Conservation (phyloP, 2,888 invertebrate genomes). For the Protonemura montana region DNA sequence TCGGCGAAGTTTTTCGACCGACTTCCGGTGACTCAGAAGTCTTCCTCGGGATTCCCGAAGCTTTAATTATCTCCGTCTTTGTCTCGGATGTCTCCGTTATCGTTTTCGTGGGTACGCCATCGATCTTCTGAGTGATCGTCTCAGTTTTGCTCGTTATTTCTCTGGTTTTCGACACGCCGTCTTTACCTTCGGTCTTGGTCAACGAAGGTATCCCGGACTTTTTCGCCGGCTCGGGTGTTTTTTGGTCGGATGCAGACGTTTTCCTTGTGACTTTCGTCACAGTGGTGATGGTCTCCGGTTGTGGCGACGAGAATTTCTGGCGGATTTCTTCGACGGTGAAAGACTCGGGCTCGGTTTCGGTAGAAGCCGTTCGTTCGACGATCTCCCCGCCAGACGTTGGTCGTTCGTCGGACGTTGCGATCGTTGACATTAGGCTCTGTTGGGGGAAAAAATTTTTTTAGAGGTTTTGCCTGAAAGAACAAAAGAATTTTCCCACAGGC, state of each 20-base stretch:
- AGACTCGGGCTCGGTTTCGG: constrained; percentile 13
- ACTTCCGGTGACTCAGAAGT: constrained; percentile 49
- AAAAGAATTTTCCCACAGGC: too few species aligned
- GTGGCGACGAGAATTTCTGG: constrained; percentile 35
- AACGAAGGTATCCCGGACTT: constrained; percentile 10
- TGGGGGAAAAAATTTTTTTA: too few species aligned
- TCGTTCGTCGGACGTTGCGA: constrained; percentile 31
- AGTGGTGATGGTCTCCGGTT: constrained; percentile 27
- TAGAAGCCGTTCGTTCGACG: background rate
- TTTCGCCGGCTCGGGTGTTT: constrained; percentile 1
- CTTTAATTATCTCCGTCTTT: background rate
- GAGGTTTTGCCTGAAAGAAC: too few species aligned
- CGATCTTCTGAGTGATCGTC: background rate
- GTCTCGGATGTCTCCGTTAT: background rate
- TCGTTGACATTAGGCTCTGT: constrained; percentile 22
- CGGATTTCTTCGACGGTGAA: constrained; percentile 35
- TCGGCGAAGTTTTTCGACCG: constrained; percentile 42
- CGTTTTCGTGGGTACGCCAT: background rate
- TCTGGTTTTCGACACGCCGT: constrained; percentile 7
- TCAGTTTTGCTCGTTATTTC: background rate
- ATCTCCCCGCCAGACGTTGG: constrained; percentile 35
- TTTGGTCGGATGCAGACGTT: background rate
- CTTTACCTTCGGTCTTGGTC: background rate
- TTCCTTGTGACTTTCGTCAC: constrained; percentile 25
- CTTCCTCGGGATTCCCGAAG: background rate